Percentiles rank a stretch among this genome's conserved stretches.
Conservation (phyloP, 2,888 invertebrate genomes). For the Diachrysia chrysitis region DNA sequence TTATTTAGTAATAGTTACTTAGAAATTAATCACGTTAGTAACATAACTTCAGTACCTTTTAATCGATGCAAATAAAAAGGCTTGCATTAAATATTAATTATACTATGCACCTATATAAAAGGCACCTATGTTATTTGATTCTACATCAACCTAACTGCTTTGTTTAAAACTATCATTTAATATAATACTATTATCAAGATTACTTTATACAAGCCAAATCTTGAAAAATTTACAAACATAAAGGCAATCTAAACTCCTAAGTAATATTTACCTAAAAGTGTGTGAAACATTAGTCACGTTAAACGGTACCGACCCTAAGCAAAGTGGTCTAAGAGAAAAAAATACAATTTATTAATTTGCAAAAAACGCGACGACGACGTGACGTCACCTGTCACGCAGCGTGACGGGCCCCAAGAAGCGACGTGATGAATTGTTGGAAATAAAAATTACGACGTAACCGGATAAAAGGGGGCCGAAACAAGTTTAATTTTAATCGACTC, state of each 20-base stretch:
- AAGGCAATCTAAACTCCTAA: conserved; percentile 50
- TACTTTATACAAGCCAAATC: too few species aligned
- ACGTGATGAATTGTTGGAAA: conserved; percentile 83
- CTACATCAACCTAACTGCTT: too few species aligned
- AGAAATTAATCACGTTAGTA: too few species aligned
- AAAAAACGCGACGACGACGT: conserved; percentile 68
- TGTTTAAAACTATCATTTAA: too few species aligned
- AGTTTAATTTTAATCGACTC: conserved; percentile 78
- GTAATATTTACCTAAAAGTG: conserved; percentile 56
- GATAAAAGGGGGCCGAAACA: conserved; percentile 69
- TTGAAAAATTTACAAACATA: conserved; percentile 27
- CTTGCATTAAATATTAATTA: too few species aligned
- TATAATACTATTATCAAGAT: too few species aligned
- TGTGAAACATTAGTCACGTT: conserved; percentile 63
- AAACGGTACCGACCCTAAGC: conserved; percentile 49
- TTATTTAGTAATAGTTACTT: too few species aligned
- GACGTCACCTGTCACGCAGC: conserved; percentile 77
- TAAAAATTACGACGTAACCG: conserved; percentile 81
- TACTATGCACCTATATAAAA: too few species aligned
- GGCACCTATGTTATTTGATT: too few species aligned
- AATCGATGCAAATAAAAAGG: too few species aligned
- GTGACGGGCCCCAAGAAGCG: conserved; percentile 70
- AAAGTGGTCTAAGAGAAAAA: conserved; percentile 68
- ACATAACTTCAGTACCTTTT: too few species aligned
- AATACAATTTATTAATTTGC: conserved; percentile 80